Evolutionary conservation across 2,113 vertebrate genomes (phyloP).

Genomic region (Gallinago undulata): DNA sequence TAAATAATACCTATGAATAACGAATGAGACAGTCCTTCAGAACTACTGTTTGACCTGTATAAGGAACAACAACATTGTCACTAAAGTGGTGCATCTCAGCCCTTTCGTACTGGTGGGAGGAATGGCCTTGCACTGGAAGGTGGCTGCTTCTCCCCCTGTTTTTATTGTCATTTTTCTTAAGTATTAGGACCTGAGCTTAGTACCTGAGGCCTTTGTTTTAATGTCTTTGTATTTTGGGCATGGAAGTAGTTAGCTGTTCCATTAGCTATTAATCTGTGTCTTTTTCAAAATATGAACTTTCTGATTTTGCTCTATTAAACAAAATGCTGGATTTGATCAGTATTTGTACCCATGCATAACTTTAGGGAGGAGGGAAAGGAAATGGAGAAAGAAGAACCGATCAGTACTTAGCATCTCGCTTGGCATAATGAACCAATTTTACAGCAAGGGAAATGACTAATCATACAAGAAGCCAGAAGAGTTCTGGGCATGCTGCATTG

Average conservation of each 20-base stretch:
- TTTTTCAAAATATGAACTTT: neutral
- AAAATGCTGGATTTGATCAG: neutral
- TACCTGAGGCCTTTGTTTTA: neutral
- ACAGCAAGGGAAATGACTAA: neutral
- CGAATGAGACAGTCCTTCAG: constrained; percentile 67
- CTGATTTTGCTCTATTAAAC: neutral
- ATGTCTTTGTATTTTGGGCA: neutral
- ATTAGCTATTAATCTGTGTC: neutral
- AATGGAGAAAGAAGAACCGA: neutral
- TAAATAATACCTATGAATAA: constrained; percentile 72
- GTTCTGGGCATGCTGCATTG: neutral
- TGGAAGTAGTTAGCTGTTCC: neutral
- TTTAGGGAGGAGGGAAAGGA: neutral
- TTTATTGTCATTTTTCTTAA: neutral
- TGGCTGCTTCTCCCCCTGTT: neutral
- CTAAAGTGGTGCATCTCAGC: neutral
- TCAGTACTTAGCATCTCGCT: neutral
- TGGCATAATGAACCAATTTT: neutral
- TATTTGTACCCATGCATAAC: neutral
- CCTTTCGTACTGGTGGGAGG: neutral
- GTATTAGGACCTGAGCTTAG: neutral
- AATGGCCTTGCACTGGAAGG: neutral
- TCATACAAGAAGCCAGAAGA: neutral
- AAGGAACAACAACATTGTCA: constrained; percentile 54
- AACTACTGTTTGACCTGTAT: constrained; percentile 65